Base-by-base conservation (phyloP, 2,888 invertebrate genomes). In the Xestia xanthographa region DNA sequence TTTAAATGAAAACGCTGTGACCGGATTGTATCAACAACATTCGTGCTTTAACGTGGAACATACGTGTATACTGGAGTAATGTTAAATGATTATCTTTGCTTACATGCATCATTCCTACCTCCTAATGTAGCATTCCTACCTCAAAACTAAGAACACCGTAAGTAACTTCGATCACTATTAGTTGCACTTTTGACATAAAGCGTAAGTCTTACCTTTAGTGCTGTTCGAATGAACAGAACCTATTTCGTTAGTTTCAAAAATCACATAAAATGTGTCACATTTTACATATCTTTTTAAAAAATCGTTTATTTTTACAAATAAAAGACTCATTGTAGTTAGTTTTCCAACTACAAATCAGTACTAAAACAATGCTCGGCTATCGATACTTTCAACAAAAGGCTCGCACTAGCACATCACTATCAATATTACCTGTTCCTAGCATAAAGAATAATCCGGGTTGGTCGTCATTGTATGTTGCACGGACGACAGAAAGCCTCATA, bases 361-460 rank as follows among this genome's bases (percentile, higher is more conserved):
- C 11, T 11, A 70, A 67, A 72, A 72, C 34, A 78, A 58, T 43
- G 72, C 11, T 29, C 14, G 26, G 9, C 20, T 72, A 75, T 88
- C 90, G 90, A 91, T 87, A 89, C 48, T 62, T 72, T 78, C 71
- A 70, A 69, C 63, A 79, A 60, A 63, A 53, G 20, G 60, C 70
- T 12, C 43, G 26, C 34, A 17, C 17, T 14, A 62, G 78, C 66
- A 81, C 95, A 90, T 68, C 94, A 88, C 94, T 95, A 92, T 83
- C 86, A 89, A 92, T 94, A 94, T 94, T 95, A 95, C 95, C 95
- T 95, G 95, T 94, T 94, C 92, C 89, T 88, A 92, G 92, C 90
- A 93, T 93, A 94, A 95, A 94, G 93, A 94, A 95, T 95, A 95
- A 95, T 94, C 95, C 94, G 90, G 92, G 93, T 91, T 88, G 91